These are phyloP conservation scores for Psophia crepitans DNA, from an alignment of 2,113 vertebrate genomes.

Conservation along the genomic window DNA sequence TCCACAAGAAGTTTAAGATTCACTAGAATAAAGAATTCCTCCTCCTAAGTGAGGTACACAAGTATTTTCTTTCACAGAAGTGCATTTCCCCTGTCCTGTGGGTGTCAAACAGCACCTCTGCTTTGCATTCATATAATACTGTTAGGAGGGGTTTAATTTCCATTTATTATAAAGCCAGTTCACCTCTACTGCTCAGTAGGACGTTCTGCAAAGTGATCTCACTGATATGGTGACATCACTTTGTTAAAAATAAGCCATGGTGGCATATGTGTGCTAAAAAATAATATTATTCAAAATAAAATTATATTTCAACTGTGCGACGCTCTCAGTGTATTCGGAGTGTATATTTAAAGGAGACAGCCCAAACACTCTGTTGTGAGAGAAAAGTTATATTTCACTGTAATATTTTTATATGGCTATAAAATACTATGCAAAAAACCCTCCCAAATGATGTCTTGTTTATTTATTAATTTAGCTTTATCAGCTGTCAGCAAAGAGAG, in stretches of 20 bases:
- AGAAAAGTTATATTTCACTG: background rate
- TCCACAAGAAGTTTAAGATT: background rate
- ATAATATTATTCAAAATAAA: constrained; percentile 39
- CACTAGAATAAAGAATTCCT: background rate
- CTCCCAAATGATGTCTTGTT: background rate
- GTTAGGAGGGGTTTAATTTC: background rate
- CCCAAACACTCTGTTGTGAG: background rate
- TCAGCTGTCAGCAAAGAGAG: background rate
- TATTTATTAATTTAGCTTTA: constrained; percentile 8
- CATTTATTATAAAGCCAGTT: background rate
- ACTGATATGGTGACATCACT: constrained; percentile 15
- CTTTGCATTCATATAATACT: background rate
- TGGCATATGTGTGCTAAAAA: background rate
- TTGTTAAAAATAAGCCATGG: constrained; percentile 24
- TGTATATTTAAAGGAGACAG: background rate
- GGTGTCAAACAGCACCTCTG: background rate
- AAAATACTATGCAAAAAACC: background rate
- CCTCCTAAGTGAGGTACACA: background rate
- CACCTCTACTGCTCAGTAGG: constrained; percentile 6
- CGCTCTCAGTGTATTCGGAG: background rate
- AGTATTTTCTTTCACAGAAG: background rate
- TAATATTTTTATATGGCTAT: constrained; percentile 5
- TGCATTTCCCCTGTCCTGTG: background rate
- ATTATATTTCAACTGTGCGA: background rate
- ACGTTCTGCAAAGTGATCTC: constrained; percentile 10